Evolutionary conservation across 1,140 invertebrate species (phyloP), one percentile per base, ranked within the genome.

Genomic region (Procambarus clarkii): DNA sequence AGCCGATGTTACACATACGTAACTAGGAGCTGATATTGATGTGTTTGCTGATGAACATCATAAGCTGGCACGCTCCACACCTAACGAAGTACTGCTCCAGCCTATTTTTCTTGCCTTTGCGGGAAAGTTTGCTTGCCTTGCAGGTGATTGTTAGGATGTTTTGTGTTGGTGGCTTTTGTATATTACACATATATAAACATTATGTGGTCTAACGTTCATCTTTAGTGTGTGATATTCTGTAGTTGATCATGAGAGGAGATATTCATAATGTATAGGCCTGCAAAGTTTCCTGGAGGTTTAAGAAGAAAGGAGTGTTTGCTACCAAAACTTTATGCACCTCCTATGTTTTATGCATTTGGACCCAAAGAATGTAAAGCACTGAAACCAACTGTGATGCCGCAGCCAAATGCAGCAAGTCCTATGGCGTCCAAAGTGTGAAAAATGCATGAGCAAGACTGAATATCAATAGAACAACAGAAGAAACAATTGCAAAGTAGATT

Each of bases 91-190:
- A 83, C 54, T 77, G 88, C 80, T 84, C 71, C 71, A 90, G 71
- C 74, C 76, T 86, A 44, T 79, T 86, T 91, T 85, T 91, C 82
- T 84, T 85, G 50, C 76, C 82, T 78, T 85, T 85, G 60, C 84
- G 50, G 84, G 90, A 91, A 91, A 91, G 79, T 91, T 91, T 91
- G 90, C 84, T 91, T 91, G 90, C 85, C 90, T 91, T 86, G 50
- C 79, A 82, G 90, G 90, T 91, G 90, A 91, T 91, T 91, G 90
- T 86, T 91, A 86, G 90, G 79, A 91, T 86, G 84, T 91, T 86
- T 91, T 87, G 79, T 91, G 83, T 91, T 91, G 88, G 82, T 91
- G 88, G 82, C 88, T 91, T 91, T 91, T 91, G 64, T 91, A 91
- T 91, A 90, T 81, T 90, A 78, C 79, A 85, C 82, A 84, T 84